Base-by-base conservation (phyloP, 2,888 invertebrate genomes). In the Tetranychus piercei region DNA sequence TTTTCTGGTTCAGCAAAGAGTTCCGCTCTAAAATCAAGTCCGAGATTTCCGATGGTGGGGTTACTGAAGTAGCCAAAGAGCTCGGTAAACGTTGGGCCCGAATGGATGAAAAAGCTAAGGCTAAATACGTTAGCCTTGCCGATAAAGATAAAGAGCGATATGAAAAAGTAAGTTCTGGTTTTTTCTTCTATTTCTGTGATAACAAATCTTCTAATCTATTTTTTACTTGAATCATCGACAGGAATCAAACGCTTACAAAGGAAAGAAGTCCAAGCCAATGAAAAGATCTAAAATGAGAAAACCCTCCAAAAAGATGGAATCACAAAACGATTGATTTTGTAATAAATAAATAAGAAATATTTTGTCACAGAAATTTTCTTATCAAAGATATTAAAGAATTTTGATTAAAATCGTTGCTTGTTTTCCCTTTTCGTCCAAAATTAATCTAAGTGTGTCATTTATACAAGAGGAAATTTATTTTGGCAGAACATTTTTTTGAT, bases 1-100 rank as follows among this genome's bases (percentile, higher is more conserved):
- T 97, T 87, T 97, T 97, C 87, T 92, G 94, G 90, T 97, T 96
- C 86, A 96, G 95, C 83, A 92, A 93, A 83, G 96, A 96, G 81
- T 94, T 94, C 83, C 89, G 97, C 80, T 89, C 90, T 67, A 93
- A 92, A 82, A 93, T 99, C 78, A 93, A 94, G 85, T 89, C 88
- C 76, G 87, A 87, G 77, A 90, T 94, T 84, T 95, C 96, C 0
- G 92, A 92, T 82, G 93, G 89, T 83, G 90, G 92, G 73, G 94
- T 96, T 81, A 95, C 95, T 22, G 94, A 94, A 81, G 90, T 94
- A 81, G 94, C 95, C 81, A 95, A 95, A 85, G 94, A 94, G 84
- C 86, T 96, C 78, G 95, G 95, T 75, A 88, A 91, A 82, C 88
- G 90, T 82, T 96, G 95, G 95, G 91, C 92, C 71, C 90, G 91